A percentile compares a stretch with the other conserved stretches of the same genome.
Conservation (phyloP, 2,888 invertebrate genomes). For the Pandemis corylana region DNA sequence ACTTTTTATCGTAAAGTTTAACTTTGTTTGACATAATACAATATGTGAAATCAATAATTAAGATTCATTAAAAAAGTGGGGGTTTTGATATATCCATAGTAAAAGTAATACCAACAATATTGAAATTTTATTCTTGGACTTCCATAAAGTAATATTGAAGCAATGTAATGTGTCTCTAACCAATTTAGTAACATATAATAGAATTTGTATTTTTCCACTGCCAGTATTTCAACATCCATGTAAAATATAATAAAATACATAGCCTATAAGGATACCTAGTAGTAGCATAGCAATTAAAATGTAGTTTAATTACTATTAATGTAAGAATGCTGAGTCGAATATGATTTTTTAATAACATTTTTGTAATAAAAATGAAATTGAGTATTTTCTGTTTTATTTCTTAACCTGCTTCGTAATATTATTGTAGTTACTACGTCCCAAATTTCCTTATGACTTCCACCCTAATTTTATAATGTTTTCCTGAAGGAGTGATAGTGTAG, state of each 20-base stretch:
- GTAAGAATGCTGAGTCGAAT: conserved; percentile 74
- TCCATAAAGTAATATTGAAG: conserved; percentile 35
- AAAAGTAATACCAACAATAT: conserved; percentile 26
- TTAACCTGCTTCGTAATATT: conserved; percentile 4
- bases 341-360: conserved; percentile 83
- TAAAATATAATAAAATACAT: conserved; percentile 63
- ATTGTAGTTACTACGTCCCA: no score
- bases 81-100: conserved; percentile 17
- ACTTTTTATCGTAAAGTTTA: conserved; percentile 11
- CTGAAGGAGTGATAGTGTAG: no score
- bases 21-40: conserved; percentile 20
- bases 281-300: conserved; percentile 35
- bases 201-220: conserved; percentile 83
- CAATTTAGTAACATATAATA: conserved; percentile 63
- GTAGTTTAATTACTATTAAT: conserved; percentile 44
- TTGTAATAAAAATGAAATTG: conserved; percentile 77
- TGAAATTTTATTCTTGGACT: conserved; percentile 34
- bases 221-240: conserved; percentile 83
- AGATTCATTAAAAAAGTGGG: conserved; percentile 11
- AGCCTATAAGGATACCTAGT: conserved; percentile 54
- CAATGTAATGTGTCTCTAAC: conserved; percentile 33
- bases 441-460: background rate
- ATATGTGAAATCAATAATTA: conserved; percentile 13
- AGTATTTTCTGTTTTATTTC: conserved; percentile 43
- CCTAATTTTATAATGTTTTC: background rate